Percentiles rank a stretch among this genome's conserved stretches.
Conservation (phyloP, 1,140 invertebrate species). For the Solenopsis invicta region DNA sequence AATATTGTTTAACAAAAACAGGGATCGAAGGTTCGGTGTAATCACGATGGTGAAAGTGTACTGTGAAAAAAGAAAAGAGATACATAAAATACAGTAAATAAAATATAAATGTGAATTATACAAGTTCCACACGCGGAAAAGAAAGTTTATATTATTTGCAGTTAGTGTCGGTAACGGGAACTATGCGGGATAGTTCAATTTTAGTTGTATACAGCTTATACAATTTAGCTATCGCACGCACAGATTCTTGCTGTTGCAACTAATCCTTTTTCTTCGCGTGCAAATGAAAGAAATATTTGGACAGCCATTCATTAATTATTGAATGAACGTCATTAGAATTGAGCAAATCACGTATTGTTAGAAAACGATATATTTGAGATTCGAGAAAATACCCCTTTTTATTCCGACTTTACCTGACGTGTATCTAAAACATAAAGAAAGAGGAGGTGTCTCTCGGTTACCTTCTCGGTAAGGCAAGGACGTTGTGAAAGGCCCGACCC, state of each 20-base stretch:
- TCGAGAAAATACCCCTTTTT: neutral
- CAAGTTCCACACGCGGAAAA: too few species aligned
- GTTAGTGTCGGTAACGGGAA: too few species aligned
- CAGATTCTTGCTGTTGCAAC: too few species aligned
- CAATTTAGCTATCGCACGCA: too few species aligned
- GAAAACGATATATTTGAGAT: neutral
- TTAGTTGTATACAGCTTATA: too few species aligned
- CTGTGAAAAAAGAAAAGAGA: conserved; percentile 5
- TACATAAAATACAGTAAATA: neutral
- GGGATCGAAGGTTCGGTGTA: neutral
- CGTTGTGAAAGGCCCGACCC: neutral
- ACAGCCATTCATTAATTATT: neutral
- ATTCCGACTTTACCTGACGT: neutral
- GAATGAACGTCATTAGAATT: neutral
- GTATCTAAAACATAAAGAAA: neutral
- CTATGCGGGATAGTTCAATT: too few species aligned
- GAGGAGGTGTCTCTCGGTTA: neutral
- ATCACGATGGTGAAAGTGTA: neutral
- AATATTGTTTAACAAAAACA: conserved; percentile 16
- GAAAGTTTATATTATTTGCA: too few species aligned
- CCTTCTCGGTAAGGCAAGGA: neutral
- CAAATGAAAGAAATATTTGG: neutral
- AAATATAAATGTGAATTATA: too few species aligned
- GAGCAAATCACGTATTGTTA: neutral
- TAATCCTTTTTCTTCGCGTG: too few species aligned